These are phyloP conservation scores for Helostoma temminkii DNA, from an alignment of 2,797 vertebrate genomes.

Conservation along the genomic window DNA sequence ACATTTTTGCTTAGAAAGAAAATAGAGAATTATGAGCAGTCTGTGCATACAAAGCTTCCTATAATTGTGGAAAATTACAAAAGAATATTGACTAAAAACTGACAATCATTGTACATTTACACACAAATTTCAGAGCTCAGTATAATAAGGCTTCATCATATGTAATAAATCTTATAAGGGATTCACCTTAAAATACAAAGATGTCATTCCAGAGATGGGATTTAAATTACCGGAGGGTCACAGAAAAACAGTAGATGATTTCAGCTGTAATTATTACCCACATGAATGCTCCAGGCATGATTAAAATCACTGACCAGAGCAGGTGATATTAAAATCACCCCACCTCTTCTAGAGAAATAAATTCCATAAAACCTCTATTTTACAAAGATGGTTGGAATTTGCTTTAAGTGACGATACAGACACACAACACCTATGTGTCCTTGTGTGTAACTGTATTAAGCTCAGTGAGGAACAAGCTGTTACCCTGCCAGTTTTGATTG, in stretches of 20 bases:
- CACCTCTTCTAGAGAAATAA: not conserved
- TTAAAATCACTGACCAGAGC: not conserved
- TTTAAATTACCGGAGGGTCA: not conserved
- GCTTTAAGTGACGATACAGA: slow-evolving; percentile 11
- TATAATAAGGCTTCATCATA: too few species aligned
- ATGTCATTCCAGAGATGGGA: not conserved
- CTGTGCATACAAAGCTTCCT: too few species aligned
- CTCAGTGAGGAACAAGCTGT: slow-evolving; percentile 9
- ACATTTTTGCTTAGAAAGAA: too few species aligned
- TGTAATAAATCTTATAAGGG: too few species aligned
- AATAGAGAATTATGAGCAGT: too few species aligned
- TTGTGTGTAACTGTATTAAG: not conserved
- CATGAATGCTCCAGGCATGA: not conserved
- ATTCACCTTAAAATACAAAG: too few species aligned
- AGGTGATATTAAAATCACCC: not conserved
- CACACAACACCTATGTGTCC: not conserved
- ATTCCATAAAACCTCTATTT: slow-evolving; percentile 7
- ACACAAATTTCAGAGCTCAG: too few species aligned
- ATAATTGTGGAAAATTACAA: too few species aligned
- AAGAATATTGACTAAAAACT: too few species aligned
- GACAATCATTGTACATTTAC: too few species aligned
- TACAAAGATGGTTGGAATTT: slow-evolving; percentile 7
- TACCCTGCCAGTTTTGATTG: slow-evolving; percentile 9
- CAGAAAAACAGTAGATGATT: not conserved
- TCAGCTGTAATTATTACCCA: not conserved